Conservation (phyloP, 1,140 invertebrate species). For the Drosophila kurseongensis region DNA sequence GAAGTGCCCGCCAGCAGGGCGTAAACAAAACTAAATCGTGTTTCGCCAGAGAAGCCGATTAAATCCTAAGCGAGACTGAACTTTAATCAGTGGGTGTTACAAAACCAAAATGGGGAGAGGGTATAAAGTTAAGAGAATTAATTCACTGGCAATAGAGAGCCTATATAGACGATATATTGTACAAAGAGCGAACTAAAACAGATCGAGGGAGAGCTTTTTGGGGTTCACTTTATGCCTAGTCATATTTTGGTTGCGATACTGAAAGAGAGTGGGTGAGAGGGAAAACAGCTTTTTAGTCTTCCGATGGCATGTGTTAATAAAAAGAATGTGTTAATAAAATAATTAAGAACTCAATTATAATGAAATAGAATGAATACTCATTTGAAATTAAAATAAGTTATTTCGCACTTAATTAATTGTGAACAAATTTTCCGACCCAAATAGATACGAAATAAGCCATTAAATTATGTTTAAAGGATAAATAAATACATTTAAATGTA, state of each 20-base stretch:
- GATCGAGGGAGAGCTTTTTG: slow-evolving; percentile 18
- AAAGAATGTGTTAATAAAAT: slow-evolving; percentile 33
- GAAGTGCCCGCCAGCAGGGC: slow-evolving; percentile 29
- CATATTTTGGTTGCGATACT: background rate
- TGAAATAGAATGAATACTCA: background rate
- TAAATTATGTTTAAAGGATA: too few relatives aligned
- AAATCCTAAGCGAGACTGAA: slow-evolving; percentile 51
- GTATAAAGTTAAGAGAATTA: slow-evolving; percentile 7
- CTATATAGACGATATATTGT: background rate
- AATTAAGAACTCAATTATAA: background rate
- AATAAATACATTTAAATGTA: too few relatives aligned
- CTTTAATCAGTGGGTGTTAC: slow-evolving; percentile 44
- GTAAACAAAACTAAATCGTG: slow-evolving; percentile 55
- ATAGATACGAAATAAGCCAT: too few relatives aligned
- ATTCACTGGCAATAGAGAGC: background rate
- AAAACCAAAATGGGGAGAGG: slow-evolving; percentile 23
- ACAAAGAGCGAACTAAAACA: background rate
- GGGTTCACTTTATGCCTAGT: background rate
- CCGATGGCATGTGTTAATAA: slow-evolving; percentile 17
- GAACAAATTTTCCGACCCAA: too few relatives aligned
- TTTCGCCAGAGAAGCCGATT: slow-evolving; percentile 31
- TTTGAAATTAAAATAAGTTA: too few relatives aligned
- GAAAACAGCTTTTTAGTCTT: slow-evolving; percentile 3
- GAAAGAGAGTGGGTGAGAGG: background rate
- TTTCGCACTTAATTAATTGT: too few relatives aligned